phyloP scores from a whole-genome alignment of 37 sponge, comb jelly and placozoan species.

The Diacarnus erythraeanus region DNA sequence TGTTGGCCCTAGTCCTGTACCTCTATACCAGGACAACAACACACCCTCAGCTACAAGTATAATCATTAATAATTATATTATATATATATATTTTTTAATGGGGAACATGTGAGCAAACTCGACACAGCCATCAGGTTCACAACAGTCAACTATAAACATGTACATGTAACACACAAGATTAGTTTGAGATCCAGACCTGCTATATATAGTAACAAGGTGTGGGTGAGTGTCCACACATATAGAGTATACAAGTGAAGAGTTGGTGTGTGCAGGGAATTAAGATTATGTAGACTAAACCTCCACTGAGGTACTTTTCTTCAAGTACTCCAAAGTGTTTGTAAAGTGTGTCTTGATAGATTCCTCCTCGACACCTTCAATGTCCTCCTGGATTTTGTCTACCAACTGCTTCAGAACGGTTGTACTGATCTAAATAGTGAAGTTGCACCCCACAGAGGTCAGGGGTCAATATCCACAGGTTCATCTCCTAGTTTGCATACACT shows the following conservation, averaged over 20 bases:
- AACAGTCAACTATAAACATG: too few species aligned
- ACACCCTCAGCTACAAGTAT: neutral
- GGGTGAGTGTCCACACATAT: neutral
- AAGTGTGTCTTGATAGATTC: conserved; percentile 85
- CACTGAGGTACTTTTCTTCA: conserved; percentile 9
- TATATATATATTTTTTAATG: neutral
- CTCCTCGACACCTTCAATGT: conserved; percentile 64
- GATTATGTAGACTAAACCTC: neutral
- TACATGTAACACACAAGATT: neutral
- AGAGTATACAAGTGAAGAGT: neutral
- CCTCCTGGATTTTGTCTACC: conserved; percentile 86
- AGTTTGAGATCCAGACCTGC: neutral
- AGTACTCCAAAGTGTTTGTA: conserved; percentile 81
- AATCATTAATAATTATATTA: neutral
- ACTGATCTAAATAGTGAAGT: conserved; percentile 69
- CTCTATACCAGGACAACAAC: neutral
- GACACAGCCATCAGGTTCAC: too few species aligned
- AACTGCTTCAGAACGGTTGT: conserved; percentile 72
- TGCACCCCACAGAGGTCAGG: too few species aligned
- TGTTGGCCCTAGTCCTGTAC: conserved; percentile 28
- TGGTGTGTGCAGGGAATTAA: neutral
- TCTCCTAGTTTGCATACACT: neutral
- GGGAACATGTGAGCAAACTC: too few species aligned
- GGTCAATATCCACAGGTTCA: too few species aligned
- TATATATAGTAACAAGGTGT: neutral